Evolutionary conservation across 1,140 invertebrate species (phyloP).

Genomic region (Coboldia fuscipes): DNA sequence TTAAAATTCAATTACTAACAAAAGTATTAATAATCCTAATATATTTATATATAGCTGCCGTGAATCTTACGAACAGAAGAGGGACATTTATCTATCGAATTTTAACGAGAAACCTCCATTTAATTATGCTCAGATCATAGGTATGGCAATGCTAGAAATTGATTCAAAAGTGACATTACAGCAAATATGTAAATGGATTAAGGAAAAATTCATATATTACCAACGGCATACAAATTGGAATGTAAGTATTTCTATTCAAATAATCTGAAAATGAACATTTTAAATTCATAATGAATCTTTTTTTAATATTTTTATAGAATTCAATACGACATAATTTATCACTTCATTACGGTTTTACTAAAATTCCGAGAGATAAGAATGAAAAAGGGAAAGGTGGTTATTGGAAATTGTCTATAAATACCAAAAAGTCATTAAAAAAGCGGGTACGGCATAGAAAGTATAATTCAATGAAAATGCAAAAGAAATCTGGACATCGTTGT

Average conservation of each 20-base stretch:
- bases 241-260: slow-evolving; percentile 9
- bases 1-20: neutral
- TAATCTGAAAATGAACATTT: neutral
- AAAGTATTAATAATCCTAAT: neutral
- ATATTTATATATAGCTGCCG: slow-evolving; percentile 10
- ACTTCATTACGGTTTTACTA: slow-evolving; percentile 18
- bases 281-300: neutral
- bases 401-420: slow-evolving; percentile 18
- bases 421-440: slow-evolving; percentile 16
- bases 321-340: slow-evolving; percentile 20
- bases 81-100: slow-evolving; percentile 12
- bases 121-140: slow-evolving; percentile 20
- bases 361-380: slow-evolving; percentile 14
- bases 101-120: slow-evolving; percentile 16
- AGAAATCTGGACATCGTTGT: too few relatives aligned
- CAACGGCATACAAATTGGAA: slow-evolving; percentile 19
- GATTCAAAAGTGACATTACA: slow-evolving; percentile 16
- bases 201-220: slow-evolving; percentile 18
- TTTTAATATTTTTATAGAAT: slow-evolving; percentile 10
- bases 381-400: slow-evolving; percentile 20
- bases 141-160: slow-evolving; percentile 18
- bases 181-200: slow-evolving; percentile 19
- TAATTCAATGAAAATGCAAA: too few relatives aligned
- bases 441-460: too few relatives aligned
- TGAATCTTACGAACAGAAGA: slow-evolving; percentile 11